Conservation (phyloP, 2,888 invertebrate genomes). For the Tanytarsus gracilentus region DNA sequence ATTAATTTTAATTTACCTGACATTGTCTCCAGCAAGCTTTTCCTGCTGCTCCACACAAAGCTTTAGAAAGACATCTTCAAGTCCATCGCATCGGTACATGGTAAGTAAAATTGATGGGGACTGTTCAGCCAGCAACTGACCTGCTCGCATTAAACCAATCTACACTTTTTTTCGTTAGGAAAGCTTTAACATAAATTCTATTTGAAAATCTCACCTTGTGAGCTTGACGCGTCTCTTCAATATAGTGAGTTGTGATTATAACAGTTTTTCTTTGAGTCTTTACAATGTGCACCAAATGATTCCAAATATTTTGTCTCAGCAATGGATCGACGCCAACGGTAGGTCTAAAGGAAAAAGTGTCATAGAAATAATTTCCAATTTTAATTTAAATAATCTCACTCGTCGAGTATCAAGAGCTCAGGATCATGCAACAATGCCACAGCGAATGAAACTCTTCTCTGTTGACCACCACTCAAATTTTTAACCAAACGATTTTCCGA, state of each 20-base stretch:
- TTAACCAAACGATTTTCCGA: slow-evolving; percentile 51
- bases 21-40: slow-evolving; percentile 42
- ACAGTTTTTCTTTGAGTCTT: slow-evolving; percentile 56
- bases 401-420: slow-evolving; percentile 71
- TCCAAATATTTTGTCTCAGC: slow-evolving; percentile 70
- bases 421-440: slow-evolving; percentile 73
- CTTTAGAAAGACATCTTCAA: slow-evolving; percentile 90
- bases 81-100: slow-evolving; percentile 71
- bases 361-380: not conserved
- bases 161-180: slow-evolving; percentile 38
- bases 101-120: slow-evolving; percentile 73
- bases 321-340: slow-evolving; percentile 80
- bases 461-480: slow-evolving; percentile 70
- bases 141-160: slow-evolving; percentile 93
- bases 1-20: slow-evolving; percentile 36
- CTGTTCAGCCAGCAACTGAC: slow-evolving; percentile 82
- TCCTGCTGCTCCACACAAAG: slow-evolving; percentile 55
- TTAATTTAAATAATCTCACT: slow-evolving; percentile 36
- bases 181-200: slow-evolving; percentile 26
- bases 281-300: slow-evolving; percentile 58
- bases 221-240: slow-evolving; percentile 81
- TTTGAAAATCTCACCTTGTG: slow-evolving; percentile 58
- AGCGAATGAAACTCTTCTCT: slow-evolving; percentile 70
- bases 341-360: slow-evolving; percentile 41
- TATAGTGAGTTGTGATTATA: slow-evolving; percentile 81